Conservation (phyloP, 1,140 invertebrate species). For the Drosophila insularis region DNA sequence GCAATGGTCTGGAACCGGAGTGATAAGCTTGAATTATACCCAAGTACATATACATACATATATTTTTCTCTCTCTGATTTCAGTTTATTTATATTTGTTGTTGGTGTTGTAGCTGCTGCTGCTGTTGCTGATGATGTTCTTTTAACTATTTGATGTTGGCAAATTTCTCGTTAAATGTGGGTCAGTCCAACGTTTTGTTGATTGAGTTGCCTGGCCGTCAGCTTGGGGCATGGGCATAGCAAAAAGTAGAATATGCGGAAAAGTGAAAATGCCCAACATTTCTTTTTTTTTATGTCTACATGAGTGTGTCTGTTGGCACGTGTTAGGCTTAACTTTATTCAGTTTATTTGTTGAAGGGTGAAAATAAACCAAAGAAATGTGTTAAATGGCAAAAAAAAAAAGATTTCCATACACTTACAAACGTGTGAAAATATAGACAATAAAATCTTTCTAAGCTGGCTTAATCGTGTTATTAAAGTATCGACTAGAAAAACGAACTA, state of each 20-base stretch:
- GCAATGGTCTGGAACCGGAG: constrained; percentile 78
- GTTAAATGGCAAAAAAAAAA: constrained; percentile 12
- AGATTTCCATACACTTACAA: neutral
- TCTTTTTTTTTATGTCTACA: constrained; percentile 3
- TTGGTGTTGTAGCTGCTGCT: neutral
- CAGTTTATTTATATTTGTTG: constrained; percentile 44
- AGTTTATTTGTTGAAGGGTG: constrained; percentile 27
- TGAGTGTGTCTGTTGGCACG: constrained; percentile 33
- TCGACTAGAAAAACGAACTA: neutral
- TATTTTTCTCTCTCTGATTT: constrained; percentile 14
- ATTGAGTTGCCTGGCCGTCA: constrained; percentile 59
- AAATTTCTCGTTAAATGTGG: constrained; percentile 70
- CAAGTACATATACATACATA: constrained; percentile 16
- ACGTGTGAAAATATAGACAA: neutral
- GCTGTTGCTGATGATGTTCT: constrained; percentile 33
- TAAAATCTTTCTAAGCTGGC: neutral
- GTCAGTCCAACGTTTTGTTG: constrained; percentile 58
- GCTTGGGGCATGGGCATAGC: constrained; percentile 28
- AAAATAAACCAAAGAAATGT: constrained; percentile 37
- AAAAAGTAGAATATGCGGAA: constrained; percentile 20
- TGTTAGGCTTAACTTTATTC: constrained; percentile 33
- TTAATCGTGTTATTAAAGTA: neutral
- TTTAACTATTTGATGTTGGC: constrained; percentile 55
- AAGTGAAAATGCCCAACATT: constrained; percentile 55
- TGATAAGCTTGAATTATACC: constrained; percentile 73